A percentile compares a stretch with the other conserved stretches of the same genome.
Evolutionary conservation across 1,140 invertebrate species (phyloP).

Genomic region (Proales similis): DNA sequence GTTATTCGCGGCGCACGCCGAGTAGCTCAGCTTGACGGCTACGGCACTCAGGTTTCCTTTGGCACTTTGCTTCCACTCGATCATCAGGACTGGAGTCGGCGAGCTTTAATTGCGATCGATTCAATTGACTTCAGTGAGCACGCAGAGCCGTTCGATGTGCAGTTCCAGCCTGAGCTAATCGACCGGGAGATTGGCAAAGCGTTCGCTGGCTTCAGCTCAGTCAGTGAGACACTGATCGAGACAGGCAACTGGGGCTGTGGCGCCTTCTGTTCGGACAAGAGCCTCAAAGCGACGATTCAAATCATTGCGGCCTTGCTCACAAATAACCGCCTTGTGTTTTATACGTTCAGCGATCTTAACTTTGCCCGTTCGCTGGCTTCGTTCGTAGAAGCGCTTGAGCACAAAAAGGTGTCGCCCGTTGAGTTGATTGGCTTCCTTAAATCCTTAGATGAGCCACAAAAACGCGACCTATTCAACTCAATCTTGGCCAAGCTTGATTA

Average conservation of each 20-base stretch:
- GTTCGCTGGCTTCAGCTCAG: conserved; percentile 1
- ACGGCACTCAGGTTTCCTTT: conserved; percentile 1
- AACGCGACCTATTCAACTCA: no score
- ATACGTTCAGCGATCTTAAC: background rate
- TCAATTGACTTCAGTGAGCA: conserved; percentile 23
- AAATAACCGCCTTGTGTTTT: conserved; percentile 1
- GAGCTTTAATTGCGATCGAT: conserved; percentile 26
- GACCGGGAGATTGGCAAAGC: conserved; percentile 3
- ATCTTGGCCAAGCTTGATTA: no score
- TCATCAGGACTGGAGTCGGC: background rate
- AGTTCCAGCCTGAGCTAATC: background rate
- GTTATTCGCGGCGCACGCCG: conserved; percentile 18
- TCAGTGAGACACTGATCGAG: background rate
- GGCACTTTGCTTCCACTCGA: background rate
- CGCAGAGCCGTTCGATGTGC: conserved; percentile 4
- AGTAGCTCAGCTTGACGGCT: conserved; percentile 5
- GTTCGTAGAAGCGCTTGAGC: no score
- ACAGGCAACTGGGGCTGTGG: conserved; percentile 32
- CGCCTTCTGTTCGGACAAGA: conserved; percentile 11
- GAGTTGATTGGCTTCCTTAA: no score
- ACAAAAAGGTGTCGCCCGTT: no score
- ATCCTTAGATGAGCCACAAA: no score
- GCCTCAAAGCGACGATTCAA: conserved; percentile 33
- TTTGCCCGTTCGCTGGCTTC: no score
- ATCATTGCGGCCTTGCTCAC: background rate